Percentiles rank a stretch among this genome's conserved stretches.
Conservation (phyloP, 2,888 invertebrate species). For the Drosophila mercatorum region DNA sequence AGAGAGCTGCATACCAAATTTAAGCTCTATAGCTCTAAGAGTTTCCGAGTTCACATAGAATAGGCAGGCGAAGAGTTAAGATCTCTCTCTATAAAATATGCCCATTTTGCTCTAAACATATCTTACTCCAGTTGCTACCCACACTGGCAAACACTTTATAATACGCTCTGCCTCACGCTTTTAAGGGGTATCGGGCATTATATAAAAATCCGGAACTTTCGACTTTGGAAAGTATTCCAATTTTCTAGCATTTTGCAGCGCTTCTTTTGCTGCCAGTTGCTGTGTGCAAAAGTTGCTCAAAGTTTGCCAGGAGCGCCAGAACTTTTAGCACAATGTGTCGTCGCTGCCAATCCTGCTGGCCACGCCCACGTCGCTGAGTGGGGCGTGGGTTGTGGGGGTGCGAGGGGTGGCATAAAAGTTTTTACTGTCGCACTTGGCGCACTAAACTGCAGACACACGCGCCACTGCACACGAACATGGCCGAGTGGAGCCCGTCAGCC, state of each 20-base stretch:
- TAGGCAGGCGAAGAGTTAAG: neutral
- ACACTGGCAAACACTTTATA: neutral
- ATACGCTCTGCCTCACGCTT: neutral
- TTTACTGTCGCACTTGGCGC: constrained; percentile 76
- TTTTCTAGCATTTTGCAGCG: constrained; percentile 73
- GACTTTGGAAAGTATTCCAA: constrained; percentile 72
- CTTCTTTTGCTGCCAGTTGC: constrained; percentile 52
- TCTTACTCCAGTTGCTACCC: too few species aligned
- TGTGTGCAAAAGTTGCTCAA: constrained; percentile 50
- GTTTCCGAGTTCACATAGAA: neutral
- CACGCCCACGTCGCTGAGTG: constrained; percentile 37
- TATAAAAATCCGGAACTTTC: constrained; percentile 37
- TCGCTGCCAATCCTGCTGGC: constrained; percentile 33
- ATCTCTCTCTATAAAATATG: neutral
- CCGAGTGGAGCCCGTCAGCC: constrained; percentile 44
- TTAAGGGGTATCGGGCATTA: constrained; percentile 4
- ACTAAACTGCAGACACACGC: constrained; percentile 69
- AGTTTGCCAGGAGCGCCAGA: constrained; percentile 45
- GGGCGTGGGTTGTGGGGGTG: fast-evolving
- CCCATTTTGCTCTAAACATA: neutral
- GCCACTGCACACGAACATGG: constrained; percentile 35
- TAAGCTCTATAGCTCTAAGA: neutral
- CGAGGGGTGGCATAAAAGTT: constrained; percentile 52
- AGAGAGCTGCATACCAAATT: neutral
- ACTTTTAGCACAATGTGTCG: constrained; percentile 75